Evolutionary conservation across 2,888 invertebrate genomes (phyloP).

Genomic region (Chironomus riparius): DNA sequence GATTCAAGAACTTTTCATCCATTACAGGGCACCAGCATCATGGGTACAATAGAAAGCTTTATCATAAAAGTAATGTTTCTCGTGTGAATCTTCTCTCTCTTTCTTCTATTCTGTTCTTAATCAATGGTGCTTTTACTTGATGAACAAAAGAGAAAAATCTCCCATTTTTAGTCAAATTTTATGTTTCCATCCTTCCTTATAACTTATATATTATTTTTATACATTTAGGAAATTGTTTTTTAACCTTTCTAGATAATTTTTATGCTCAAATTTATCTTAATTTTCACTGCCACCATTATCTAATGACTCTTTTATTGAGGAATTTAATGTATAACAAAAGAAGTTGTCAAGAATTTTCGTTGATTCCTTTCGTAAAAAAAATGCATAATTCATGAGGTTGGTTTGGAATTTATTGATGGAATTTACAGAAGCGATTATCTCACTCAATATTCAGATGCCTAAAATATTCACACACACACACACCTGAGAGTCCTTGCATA

Average conservation of each 20-base stretch:
- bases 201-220: too few species aligned
- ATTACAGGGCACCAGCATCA: background rate
- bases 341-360: too few species aligned
- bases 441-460: too few species aligned
- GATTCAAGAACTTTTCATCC: background rate
- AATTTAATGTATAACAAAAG: too few species aligned
- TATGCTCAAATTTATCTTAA: background rate
- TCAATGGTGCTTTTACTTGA: background rate
- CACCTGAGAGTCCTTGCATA: too few species aligned
- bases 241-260: background rate
- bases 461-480: too few species aligned
- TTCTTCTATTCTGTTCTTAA: background rate
- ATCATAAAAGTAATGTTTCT: background rate
- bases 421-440: too few species aligned
- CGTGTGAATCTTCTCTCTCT: background rate
- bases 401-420: too few species aligned
- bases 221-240: background rate
- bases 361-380: too few species aligned
- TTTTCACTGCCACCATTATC: background rate
- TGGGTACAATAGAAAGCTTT: background rate
- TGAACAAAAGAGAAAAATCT: background rate
- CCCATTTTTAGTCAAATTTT: background rate
- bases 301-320: too few species aligned
- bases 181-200: background rate
- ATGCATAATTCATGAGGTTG: too few species aligned